Conservation (phyloP, 2,888 invertebrate genomes). For the Tillus elongatus region DNA sequence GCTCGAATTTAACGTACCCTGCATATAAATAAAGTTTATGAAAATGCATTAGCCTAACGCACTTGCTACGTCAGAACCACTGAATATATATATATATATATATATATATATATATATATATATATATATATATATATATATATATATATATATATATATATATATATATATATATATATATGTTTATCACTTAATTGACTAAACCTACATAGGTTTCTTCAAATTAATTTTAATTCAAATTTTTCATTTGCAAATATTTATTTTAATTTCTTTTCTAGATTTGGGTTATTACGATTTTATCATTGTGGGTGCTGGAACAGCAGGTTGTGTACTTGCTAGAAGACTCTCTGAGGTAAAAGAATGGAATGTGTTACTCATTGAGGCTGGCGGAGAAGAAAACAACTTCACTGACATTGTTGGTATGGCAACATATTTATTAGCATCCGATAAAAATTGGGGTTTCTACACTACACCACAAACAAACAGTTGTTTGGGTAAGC, state of each 20-base stretch:
- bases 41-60: no score
- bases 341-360: slow-evolving; percentile 12
- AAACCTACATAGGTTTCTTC: background rate
- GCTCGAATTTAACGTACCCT: no score
- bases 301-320: slow-evolving; percentile 17
- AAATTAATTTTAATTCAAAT: background rate
- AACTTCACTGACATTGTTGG: slow-evolving; percentile 19
- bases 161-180: slow-evolving; percentile 1
- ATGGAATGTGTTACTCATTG: slow-evolving; percentile 18
- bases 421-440: slow-evolving; percentile 11
- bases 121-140: slow-evolving; percentile 5
- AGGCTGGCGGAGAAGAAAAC: slow-evolving; percentile 18
- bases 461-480: slow-evolving; percentile 21
- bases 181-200: background rate
- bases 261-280: no score
- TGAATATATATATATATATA: slow-evolving; percentile 8
- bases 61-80: no score
- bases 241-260: no score
- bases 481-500: slow-evolving; percentile 21
- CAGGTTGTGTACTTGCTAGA: slow-evolving; percentile 15
- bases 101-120: slow-evolving; percentile 5
- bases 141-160: slow-evolving; percentile 5
- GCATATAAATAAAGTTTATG: no score
- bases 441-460: slow-evolving; percentile 22
- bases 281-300: slow-evolving; percentile 16